Base-by-base conservation (phyloP, 1,140 invertebrate species). In the Drosophila rhopaloa region DNA sequence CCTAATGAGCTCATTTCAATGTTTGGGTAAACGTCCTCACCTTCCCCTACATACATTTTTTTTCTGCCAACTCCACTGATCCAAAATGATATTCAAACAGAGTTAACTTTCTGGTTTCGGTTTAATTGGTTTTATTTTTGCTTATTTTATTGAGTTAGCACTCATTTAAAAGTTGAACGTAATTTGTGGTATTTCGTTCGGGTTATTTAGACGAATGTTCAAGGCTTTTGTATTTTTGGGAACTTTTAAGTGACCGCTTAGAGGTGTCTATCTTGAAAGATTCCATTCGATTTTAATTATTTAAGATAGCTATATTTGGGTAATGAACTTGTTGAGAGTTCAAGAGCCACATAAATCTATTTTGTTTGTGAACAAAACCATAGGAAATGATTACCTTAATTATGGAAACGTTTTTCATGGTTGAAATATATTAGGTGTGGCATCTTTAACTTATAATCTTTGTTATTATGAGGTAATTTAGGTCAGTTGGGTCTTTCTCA, bases 1-100 rank as follows among this genome's bases (percentile, higher is more conserved):
- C 56, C 74, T 79, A 88, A 85, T 85, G 77, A 84, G 77, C 66
- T 72, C 58, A 68, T 80, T 68, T 63, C 32, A 60, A 68, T 81
- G 66, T 56, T 58, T 70, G 62, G 57, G 73, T 73, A 57, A 44
- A 74, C 79, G 79, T 77, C 72, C 79, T 76, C 78, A 67, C 81
- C 74, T 59, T 54, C 44, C 53, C 56, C 50, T 50, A 81, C 58
- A 80, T 70, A 61, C 1, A 37, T 59, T 84, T 70, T 24, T 24
- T 19, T 19, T 61, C 55, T 46, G 56, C 48, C 58, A 65, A 48
- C 65, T 77, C 40, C 29, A 10, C 62, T 14, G 48, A 51, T 16
- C 9, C 41, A 11, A 24, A 38, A 41, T 40, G 19, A 51, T 51
- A 51, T 35, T 51, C 48, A 35, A 51, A n/a, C 48, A 51, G 29